Base-by-base conservation (phyloP, 2,888 invertebrate species). In the Leucophenga maculata region DNA sequence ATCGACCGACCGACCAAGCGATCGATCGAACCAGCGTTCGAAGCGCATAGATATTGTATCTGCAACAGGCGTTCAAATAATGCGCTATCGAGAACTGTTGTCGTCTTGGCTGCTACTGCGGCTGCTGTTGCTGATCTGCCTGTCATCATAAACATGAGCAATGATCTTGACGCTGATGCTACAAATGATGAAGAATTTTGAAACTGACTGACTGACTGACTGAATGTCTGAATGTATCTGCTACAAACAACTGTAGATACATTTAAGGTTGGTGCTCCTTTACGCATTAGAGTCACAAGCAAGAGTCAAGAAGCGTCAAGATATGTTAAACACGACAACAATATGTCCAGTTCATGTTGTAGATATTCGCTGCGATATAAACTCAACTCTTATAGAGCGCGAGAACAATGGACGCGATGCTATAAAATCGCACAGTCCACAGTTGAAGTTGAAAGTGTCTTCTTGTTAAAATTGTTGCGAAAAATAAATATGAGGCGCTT, bases 161-260 rank as follows among this genome's bases (percentile, higher is more conserved):
- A 86, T 85, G 85, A 84, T 86, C 84, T 86, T 86, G 86, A 86
- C 86, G 86, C 86, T 86, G 86, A 86, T 86, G 83, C 86, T 86
- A 85, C 86, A 86, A 86, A 86, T 86, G 86, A 86, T 86, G 86
- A 86, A 85, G 83, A 86, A 84, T 84, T 84, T 81, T 69, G 67
- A 31, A 68, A 66, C 64, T 44, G 69, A 55, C 26, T 14, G 55
- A 55, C 55, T 11, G 55, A 55, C 20, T 22, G 55, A 8, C 54
- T 18, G 54, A 54, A 18, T 18, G 26, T 14, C 55, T 26, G 55
- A 55, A 52, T 20, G 9, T 18, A 18, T 39, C 11, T 39, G 39
- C 11, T 11, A 11, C 39, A 39, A 39, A 8, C 11, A 39, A 26
- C 26, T 26, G n/a, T n/a, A n/a, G n/a, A 26, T 26, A 26, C 26